Evolutionary conservation across 1,140 invertebrate species (phyloP).

Genomic region (Drosophila arizonae): DNA sequence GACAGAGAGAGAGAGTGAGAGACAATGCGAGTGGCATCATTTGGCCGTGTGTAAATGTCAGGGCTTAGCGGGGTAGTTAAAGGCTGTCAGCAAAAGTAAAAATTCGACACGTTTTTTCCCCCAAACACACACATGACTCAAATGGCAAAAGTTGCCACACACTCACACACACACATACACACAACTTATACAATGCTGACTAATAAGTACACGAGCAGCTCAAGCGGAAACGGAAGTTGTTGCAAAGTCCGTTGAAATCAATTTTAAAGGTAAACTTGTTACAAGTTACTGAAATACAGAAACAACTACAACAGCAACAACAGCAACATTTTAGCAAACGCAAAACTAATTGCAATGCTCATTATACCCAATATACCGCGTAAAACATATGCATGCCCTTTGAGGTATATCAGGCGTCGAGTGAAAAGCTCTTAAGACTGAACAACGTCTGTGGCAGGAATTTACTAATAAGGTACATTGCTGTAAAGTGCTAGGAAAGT

Average conservation of each 20-base stretch:
- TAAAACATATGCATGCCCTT: neutral
- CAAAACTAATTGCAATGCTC: constrained; percentile 74
- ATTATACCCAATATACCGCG: constrained; percentile 40
- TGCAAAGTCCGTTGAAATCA: constrained; percentile 76
- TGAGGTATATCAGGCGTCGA: neutral
- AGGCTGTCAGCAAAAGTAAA: constrained; percentile 30
- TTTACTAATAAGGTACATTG: too few relatives aligned
- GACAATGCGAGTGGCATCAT: neutral
- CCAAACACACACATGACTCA: constrained; percentile 17
- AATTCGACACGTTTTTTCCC: constrained; percentile 35
- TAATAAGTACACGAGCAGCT: constrained; percentile 54
- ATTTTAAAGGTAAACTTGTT: constrained; percentile 78
- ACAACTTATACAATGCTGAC: constrained; percentile 40
- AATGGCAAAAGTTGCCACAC: constrained; percentile 59
- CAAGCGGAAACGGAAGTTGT: constrained; percentile 75
- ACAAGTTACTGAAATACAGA: constrained; percentile 35
- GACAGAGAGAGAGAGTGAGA: neutral
- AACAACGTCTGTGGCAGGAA: too few relatives aligned
- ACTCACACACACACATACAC: constrained; percentile 11
- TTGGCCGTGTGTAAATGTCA: constrained; percentile 33
- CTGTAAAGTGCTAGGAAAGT: too few relatives aligned
- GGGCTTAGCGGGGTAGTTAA: constrained; percentile 21
- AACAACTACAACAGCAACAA: constrained; percentile 7
- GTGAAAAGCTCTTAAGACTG: neutral
- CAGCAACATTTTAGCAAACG: constrained; percentile 32